Percentiles rank a stretch among this genome's conserved stretches.
Evolutionary conservation across 1,140 invertebrate genomes (phyloP).

Genomic region (Drosophila tani): DNA sequence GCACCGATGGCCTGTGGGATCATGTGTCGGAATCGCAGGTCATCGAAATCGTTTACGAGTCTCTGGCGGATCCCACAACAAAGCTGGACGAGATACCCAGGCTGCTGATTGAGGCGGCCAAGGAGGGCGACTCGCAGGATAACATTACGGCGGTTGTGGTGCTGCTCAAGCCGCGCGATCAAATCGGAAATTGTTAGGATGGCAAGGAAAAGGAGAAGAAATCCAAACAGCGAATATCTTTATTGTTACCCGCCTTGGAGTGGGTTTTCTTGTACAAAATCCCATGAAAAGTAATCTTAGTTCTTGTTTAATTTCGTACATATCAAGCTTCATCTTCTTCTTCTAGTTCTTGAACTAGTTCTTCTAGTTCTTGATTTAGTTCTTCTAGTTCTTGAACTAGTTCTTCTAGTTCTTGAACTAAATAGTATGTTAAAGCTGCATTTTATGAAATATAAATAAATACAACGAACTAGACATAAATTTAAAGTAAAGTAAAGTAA

Average conservation of each 20-base stretch:
- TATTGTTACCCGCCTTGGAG: conserved; percentile 45
- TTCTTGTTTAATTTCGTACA: conserved; percentile 1
- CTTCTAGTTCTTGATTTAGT: too few species aligned
- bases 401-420: background rate
- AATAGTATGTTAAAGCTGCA: background rate
- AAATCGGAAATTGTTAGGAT: conserved; percentile 48
- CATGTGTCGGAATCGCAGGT: conserved; percentile 87
- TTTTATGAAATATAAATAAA: background rate
- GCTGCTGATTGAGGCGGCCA: conserved; percentile 74
- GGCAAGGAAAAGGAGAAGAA: too few species aligned
- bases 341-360: too few species aligned
- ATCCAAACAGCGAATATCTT: conserved; percentile 28
- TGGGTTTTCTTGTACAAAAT: conserved; percentile 26
- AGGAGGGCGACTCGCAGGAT: conserved; percentile 75
- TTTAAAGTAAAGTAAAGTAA: background rate
- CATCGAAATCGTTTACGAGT: conserved; percentile 86
- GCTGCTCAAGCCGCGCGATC: conserved; percentile 66
- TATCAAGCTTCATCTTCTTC: conserved; percentile 23
- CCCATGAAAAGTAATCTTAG: conserved; percentile 23
- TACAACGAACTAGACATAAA: conserved; percentile 20
- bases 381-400: too few species aligned
- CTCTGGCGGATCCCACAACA: conserved; percentile 51
- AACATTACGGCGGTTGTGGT: conserved; percentile 78
- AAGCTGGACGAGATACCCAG: conserved; percentile 79
- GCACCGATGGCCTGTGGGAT: conserved; percentile 98